Conservation (phyloP, 1,140 invertebrate genomes). For the Melipona quadrifasciata region DNA sequence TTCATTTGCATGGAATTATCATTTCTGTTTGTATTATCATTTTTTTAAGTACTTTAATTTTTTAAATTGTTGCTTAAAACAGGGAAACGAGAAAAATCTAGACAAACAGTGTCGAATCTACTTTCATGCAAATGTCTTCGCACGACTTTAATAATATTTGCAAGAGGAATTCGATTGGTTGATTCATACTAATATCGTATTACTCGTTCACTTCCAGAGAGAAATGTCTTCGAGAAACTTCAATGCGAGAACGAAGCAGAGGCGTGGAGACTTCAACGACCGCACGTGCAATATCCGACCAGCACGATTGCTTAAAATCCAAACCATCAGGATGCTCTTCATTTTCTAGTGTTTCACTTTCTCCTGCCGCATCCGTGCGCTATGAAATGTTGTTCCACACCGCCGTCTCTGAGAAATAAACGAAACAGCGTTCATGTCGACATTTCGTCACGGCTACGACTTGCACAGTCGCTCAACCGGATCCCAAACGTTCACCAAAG, state of each 20-base stretch:
- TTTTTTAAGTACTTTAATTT: too few species aligned
- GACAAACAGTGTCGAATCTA: background rate
- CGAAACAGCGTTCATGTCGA: background rate
- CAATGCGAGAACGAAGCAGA: conserved; percentile 20
- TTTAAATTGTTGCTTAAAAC: background rate
- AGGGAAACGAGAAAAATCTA: background rate
- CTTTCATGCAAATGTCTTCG: background rate
- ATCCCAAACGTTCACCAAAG: conserved; percentile 14
- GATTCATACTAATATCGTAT: conserved; percentile 21
- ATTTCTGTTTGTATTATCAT: too few species aligned
- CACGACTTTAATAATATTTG: background rate
- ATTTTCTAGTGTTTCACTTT: conserved; percentile 56
- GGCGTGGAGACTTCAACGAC: conserved; percentile 59
- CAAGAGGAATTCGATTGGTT: background rate
- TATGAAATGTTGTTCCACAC: background rate
- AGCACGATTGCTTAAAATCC: conserved; percentile 48
- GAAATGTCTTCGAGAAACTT: conserved; percentile 17
- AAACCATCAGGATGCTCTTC: background rate
- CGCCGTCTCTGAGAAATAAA: background rate
- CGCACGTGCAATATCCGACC: conserved; percentile 55
- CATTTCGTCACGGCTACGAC: conserved; percentile 7
- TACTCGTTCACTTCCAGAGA: background rate
- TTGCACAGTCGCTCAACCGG: background rate
- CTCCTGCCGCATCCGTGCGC: conserved; percentile 10
- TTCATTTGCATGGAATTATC: conserved; percentile 14